Base-by-base conservation (phyloP, 2,888 invertebrate species). In the Phoenoteleia sp. region DNA sequence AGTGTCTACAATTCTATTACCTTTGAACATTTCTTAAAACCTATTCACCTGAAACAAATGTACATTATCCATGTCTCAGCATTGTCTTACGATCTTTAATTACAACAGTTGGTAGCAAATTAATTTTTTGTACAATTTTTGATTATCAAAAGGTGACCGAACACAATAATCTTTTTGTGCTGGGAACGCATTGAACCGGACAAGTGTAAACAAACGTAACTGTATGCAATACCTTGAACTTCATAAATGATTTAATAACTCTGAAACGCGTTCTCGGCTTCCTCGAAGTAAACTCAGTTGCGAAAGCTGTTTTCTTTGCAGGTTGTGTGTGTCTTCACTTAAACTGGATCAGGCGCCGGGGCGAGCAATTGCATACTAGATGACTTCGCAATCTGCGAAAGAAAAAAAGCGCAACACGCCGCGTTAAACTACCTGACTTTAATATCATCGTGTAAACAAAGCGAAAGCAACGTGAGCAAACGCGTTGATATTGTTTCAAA, bases 311-410 rank as follows among this genome's bases (percentile, higher is more conserved):
- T 36, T 69, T 52, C 36, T 42, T 9, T 27, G 13, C 58, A 74
- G 39, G 39, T 39, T 39, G 39, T n/a, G 2, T 42, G 64, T 64
- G 11, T 58, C 72, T 2, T 39, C 27, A 27, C 75, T 90, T 93
- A 93, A 29, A 93, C 93, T 9, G 93, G 93, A 87, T 93, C 93
- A 4, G 93, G 93, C 3, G 92, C 89, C 17, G 93, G 92, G 21
- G 93, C 93, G 39, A 93, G 92, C 45, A 93, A 86, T 69, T 93
- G 93, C 93, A 93, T 93, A 79, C 93, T 93, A 62, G 92, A 93
- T 79, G 93, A 93, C 79, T 90, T 93, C 17, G 93, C 92, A 60
- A 93, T 93, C 93, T 93, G 91, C 7, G 88, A 89, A 82, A 79
- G 76, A 83, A 74, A 17, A 21, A 58, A 72, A 58, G 19, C 42